Percentiles rank a stretch among this genome's conserved stretches.
These are phyloP conservation scores for Columba janthina DNA, from an alignment of 2,113 vertebrate species.

Conservation along the genomic window DNA sequence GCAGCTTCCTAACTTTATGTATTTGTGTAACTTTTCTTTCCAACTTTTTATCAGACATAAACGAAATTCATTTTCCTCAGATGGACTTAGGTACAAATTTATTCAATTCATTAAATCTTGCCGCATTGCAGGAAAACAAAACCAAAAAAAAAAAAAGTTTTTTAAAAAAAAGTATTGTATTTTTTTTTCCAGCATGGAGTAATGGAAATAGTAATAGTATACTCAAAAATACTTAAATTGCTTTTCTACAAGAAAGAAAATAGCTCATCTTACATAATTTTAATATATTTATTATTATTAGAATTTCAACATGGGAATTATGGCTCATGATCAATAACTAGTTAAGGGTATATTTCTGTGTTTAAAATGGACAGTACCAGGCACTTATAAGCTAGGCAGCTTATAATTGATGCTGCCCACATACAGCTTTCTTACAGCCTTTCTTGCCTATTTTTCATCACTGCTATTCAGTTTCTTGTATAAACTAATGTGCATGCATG, in stretches of 20 bases:
- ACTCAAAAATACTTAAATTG: slow-evolving; percentile 47
- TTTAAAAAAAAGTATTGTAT: neutral
- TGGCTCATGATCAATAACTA: slow-evolving; percentile 53
- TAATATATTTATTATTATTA: slow-evolving; percentile 11
- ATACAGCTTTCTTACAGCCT: slow-evolving; percentile 27
- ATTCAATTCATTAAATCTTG: neutral
- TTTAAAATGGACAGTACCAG: slow-evolving; percentile 51
- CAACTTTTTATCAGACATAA: neutral
- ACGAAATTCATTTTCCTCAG: neutral
- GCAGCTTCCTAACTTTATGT: neutral
- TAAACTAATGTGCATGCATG: neutral
- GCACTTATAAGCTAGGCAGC: slow-evolving; percentile 1
- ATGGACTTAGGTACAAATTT: neutral
- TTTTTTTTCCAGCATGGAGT: neutral
- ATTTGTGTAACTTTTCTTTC: neutral
- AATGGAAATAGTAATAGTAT: slow-evolving; percentile 28
- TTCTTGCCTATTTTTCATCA: slow-evolving; percentile 20
- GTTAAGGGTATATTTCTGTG: slow-evolving; percentile 46
- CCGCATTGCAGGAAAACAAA: neutral
- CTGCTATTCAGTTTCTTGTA: slow-evolving; percentile 16
- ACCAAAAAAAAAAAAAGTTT: too few relatives aligned
- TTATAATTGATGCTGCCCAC: slow-evolving; percentile 42
- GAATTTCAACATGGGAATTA: neutral
- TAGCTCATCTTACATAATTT: neutral
- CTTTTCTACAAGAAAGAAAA: neutral